Conservation (phyloP, 2,797 vertebrate genomes). For the Acanthornis magna region DNA sequence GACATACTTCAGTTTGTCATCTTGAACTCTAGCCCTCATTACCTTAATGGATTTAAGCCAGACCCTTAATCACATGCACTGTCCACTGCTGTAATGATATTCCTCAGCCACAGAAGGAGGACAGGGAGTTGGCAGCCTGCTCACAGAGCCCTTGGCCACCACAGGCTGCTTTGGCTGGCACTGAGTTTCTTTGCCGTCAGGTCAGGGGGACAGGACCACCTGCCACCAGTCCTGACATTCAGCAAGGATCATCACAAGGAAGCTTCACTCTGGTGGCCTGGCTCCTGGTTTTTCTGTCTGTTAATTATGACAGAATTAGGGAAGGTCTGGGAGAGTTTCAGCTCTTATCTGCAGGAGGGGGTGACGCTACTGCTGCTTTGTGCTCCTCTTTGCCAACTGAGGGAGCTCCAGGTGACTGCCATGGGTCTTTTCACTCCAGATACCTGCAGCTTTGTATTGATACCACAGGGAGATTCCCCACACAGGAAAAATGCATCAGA, state of each 20-base stretch:
- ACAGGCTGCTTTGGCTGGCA: not conserved
- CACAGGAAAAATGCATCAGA: not conserved
- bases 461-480: not conserved
- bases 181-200: accelerated
- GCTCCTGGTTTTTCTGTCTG: constrained; percentile 30
- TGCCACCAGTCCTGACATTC: not conserved
- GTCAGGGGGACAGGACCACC: not conserved
- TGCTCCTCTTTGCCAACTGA: constrained; percentile 66
- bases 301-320: constrained; percentile 17
- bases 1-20: not conserved
- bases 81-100: not conserved
- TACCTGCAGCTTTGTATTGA: not conserved
- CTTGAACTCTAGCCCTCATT: not conserved
- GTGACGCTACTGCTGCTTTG: constrained; percentile 42
- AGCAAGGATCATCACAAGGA: not conserved
- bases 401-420: constrained; percentile 54
- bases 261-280: not conserved
- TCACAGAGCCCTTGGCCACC: not conserved
- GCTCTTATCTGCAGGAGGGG: constrained; percentile 8
- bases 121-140: not conserved
- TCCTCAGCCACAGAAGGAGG: not conserved
- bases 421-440: not conserved
- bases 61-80: not conserved
- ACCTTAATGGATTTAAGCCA: not conserved
- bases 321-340: not conserved